These are phyloP conservation scores for Theretra japonica DNA, from an alignment of 2,888 invertebrate genomes.

Conservation along the genomic window DNA sequence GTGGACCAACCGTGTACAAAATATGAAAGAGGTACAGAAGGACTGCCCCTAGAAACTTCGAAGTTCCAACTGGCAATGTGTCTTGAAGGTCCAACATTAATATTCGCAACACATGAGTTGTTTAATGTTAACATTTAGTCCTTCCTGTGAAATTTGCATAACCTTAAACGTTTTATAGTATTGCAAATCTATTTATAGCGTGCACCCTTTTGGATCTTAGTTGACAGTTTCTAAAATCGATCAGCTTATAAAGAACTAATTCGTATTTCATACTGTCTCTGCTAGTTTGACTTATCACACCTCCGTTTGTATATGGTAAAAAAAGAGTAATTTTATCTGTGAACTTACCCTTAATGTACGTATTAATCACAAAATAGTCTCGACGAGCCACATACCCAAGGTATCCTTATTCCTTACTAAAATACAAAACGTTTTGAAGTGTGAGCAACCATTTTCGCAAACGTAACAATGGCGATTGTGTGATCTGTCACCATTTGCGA, in stretches of 20 bases:
- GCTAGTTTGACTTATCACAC: too few relatives aligned
- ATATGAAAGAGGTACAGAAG: constrained; percentile 32
- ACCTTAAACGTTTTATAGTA: constrained; percentile 13
- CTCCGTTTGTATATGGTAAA: too few relatives aligned
- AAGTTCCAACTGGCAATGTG: neutral
- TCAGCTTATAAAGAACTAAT: too few relatives aligned
- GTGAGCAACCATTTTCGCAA: constrained; percentile 11
- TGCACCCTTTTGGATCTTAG: neutral
- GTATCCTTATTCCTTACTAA: neutral
- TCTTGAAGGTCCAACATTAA: constrained; percentile 23
- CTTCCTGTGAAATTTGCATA: constrained; percentile 27
- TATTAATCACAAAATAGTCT: neutral
- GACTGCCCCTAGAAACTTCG: neutral
- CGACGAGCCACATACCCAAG: neutral
- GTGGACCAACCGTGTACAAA: constrained; percentile 17
- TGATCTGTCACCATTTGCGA: neutral
- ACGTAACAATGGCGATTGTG: constrained; percentile 16
- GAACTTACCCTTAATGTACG: neutral
- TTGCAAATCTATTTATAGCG: neutral
- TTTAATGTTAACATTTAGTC: constrained; percentile 21
- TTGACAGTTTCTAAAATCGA: neutral
- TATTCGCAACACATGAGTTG: constrained; percentile 17
- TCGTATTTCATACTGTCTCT: too few relatives aligned
- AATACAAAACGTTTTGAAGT: constrained; percentile 7
- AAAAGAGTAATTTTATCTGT: too few relatives aligned